phyloP scores from a whole-genome alignment of 2,113 vertebrate genomes.

The Corythoichthys haematopterus region DNA sequence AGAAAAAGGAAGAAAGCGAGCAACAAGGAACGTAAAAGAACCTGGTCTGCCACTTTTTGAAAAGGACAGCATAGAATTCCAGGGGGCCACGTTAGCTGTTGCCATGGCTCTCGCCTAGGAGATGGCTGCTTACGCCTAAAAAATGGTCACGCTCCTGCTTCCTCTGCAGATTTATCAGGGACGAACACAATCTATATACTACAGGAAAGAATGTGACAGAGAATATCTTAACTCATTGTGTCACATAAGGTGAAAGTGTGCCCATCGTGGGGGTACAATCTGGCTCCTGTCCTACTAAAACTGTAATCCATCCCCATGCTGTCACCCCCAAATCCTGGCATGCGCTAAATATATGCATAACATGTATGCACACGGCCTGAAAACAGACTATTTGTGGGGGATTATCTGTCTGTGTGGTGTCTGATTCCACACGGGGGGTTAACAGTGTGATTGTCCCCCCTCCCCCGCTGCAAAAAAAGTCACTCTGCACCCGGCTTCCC shows the following conservation, averaged over 20 bases:
- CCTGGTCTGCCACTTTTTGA: conserved; percentile 67
- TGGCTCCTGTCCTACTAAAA: conserved; percentile 47
- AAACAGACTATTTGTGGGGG: conserved; percentile 38
- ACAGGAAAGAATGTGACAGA: too few species aligned
- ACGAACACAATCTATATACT: neutral
- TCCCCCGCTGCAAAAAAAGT: conserved; percentile 15
- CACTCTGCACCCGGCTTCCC: conserved; percentile 41
- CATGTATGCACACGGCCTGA: conserved; percentile 31
- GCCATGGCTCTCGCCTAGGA: conserved; percentile 72
- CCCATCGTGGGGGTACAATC: conserved; percentile 26
- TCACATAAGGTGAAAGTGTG: neutral
- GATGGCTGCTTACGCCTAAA: conserved; percentile 66
- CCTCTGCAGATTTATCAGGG: conserved; percentile 62
- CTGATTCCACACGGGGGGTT: conserved; percentile 41
- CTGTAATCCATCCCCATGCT: conserved; percentile 55
- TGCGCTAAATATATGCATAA: conserved; percentile 7
- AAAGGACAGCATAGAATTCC: conserved; percentile 60
- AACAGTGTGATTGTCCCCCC: conserved; percentile 21
- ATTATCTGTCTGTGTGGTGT: conserved; percentile 62
- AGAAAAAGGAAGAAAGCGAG: conserved; percentile 49
- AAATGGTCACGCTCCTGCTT: conserved; percentile 57
- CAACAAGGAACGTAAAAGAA: conserved; percentile 37
- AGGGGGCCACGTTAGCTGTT: conserved; percentile 63
- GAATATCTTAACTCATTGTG: too few species aligned
- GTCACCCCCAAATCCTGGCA: conserved; percentile 20